Evolutionary conservation across 2,888 invertebrate genomes (phyloP).

Genomic region (Drosophila ezoana): DNA sequence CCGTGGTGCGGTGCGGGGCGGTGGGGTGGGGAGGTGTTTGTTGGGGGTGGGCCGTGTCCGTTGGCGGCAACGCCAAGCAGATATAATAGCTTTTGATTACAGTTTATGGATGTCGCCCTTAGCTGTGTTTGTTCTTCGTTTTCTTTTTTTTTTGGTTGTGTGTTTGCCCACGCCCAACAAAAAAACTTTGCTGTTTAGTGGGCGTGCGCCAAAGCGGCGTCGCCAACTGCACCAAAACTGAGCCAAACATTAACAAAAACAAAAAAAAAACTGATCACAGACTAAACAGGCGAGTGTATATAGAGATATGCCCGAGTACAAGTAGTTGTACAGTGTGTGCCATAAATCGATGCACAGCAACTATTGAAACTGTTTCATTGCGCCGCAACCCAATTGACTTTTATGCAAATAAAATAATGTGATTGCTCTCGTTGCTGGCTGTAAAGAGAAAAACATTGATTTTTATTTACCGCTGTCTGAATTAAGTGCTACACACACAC

Average conservation of each 20-base stretch:
- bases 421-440: slow-evolving; percentile 58
- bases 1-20: neutral
- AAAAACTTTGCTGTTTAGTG: slow-evolving; percentile 63
- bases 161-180: neutral
- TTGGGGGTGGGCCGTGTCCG: slow-evolving; percentile 20
- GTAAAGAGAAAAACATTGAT: slow-evolving; percentile 68
- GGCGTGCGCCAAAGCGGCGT: slow-evolving; percentile 72
- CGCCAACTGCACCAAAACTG: slow-evolving; percentile 29
- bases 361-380: slow-evolving; percentile 68
- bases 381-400: slow-evolving; percentile 73
- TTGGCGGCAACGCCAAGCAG: slow-evolving; percentile 56
- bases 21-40: too few species aligned
- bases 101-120: slow-evolving; percentile 79
- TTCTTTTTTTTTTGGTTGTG: slow-evolving; percentile 19
- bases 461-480: slow-evolving; percentile 72
- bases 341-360: slow-evolving; percentile 40
- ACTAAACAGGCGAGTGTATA: slow-evolving; percentile 14
- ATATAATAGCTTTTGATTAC: slow-evolving; percentile 80
- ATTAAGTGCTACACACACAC: slow-evolving; percentile 60
- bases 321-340: slow-evolving; percentile 10
- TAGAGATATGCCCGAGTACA: neutral
- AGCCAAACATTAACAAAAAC: neutral
- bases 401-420: slow-evolving; percentile 76
- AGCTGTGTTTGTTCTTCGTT: slow-evolving; percentile 57
- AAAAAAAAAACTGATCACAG: slow-evolving; percentile 18